These are phyloP conservation scores for Sigmodon hispidus DNA, from an alignment of 2,113 vertebrate species.

Conservation along the genomic window DNA sequence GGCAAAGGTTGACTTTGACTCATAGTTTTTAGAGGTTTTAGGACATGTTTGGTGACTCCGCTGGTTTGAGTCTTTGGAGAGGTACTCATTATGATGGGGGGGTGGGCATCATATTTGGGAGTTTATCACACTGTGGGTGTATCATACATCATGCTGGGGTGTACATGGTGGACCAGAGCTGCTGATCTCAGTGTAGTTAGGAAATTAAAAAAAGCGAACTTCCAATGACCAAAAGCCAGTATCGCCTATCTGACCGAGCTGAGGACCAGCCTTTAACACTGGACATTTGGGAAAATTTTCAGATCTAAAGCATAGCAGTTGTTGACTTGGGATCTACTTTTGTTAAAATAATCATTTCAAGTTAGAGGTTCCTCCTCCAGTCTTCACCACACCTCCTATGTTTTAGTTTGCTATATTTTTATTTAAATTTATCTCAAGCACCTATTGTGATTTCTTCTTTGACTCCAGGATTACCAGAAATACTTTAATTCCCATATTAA, in stretches of 20 bases:
- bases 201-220: background rate
- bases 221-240: background rate
- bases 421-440: background rate
- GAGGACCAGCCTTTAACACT: background rate
- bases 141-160: background rate
- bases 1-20: background rate
- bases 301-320: background rate
- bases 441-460: background rate
- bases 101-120: background rate
- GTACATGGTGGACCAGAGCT: background rate
- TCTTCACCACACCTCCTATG: background rate
- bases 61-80: background rate
- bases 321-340: background rate
- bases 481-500: background rate
- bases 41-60: background rate
- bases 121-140: background rate
- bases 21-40: background rate
- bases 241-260: background rate
- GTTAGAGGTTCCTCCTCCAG: fast-evolving
- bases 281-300: background rate
- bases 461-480: background rate
- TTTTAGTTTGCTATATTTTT: background rate
- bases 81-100: background rate
- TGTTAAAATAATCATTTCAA: background rate
- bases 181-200: background rate